Evolutionary conservation across 2,888 invertebrate species (phyloP), one percentile per base, ranked within the genome.

Genomic region (Pheosia tremula): DNA sequence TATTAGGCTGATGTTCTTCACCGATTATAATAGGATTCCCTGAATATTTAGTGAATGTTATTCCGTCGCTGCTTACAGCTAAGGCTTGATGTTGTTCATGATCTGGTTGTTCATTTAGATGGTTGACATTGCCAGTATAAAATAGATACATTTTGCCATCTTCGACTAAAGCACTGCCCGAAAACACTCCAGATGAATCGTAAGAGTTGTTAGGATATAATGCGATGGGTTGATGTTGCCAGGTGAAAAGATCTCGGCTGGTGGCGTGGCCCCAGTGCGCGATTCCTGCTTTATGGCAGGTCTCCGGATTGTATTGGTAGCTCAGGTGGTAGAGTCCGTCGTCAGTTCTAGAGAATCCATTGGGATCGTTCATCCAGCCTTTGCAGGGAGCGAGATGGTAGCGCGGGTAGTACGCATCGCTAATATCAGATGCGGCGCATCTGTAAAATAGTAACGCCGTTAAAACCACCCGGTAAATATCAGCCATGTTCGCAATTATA

Each of bases 351-450:
- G 90, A 83, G 64, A 95, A 90, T 5, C 95, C 95, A 61, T 95
- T 95, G 0, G 95, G 95, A 61, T 95, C 94, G 71, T 94, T 95
- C 84, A 94, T 92, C 94, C 94, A 95, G 53, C 93, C 94, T 4
- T 68, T 24, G 0, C 80, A 81, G 0, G 91, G 90, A 4, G 85
- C 81, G 38, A 89, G 67, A 59, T 93, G 93, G 62, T 85, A 92
- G 0, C 80, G 77, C 3, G 91, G 91, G 55, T 83, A 83, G 57
- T 77, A 90, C 0, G 77, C 73, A 10, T 78, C 76, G 5, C 79
- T 70, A 3, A 81, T 75, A 24, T 38, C 5, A 3, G 63, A 47
- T 4, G 72, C 70, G 9, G 63, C 65, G 24, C 72, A 76, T 24
- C 66, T 75, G 69, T 64, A 80, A 65, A 65, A 66, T 62, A 79